These are phyloP conservation scores for Abrostola tripartita DNA, from an alignment of 2,888 invertebrate genomes.

Conservation along the genomic window DNA sequence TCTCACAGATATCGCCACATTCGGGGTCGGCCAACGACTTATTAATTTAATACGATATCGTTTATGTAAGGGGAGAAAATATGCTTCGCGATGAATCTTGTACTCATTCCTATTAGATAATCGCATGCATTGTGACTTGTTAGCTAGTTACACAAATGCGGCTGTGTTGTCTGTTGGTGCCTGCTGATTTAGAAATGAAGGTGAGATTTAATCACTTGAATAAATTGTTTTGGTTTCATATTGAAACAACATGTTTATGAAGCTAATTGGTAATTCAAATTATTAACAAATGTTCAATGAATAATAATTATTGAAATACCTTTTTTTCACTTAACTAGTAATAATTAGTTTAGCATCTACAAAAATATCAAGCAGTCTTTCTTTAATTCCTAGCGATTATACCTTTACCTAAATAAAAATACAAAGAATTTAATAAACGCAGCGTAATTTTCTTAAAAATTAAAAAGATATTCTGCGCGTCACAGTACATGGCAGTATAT, in stretches of 20 bases:
- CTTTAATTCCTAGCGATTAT: too few species aligned
- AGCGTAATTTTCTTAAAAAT: constrained; percentile 34
- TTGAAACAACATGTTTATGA: too few species aligned
- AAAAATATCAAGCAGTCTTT: too few species aligned
- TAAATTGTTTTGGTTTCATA: background rate
- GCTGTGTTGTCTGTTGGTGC: constrained; percentile 1
- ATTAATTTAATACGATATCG: constrained; percentile 73
- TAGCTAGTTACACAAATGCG: constrained; percentile 53
- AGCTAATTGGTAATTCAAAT: too few species aligned
- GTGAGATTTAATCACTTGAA: background rate
- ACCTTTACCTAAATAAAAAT: constrained; percentile 26
- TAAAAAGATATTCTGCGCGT: constrained; percentile 32
- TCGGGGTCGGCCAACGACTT: constrained; percentile 66
- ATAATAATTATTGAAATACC: too few species aligned
- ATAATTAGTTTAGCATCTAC: too few species aligned
- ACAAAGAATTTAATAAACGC: constrained; percentile 17
- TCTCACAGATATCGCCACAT: constrained; percentile 66
- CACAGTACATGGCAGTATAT: constrained; percentile 52
- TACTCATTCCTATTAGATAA: constrained; percentile 62
- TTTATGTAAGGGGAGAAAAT: constrained; percentile 62
- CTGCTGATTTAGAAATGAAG: background rate
- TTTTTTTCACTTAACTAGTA: too few species aligned
- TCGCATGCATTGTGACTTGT: constrained; percentile 54
- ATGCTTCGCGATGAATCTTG: constrained; percentile 56
- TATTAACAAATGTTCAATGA: too few species aligned